Evolutionary conservation across 1,140 invertebrate genomes (phyloP).

Genomic region (Oncopodura yosiiana): DNA sequence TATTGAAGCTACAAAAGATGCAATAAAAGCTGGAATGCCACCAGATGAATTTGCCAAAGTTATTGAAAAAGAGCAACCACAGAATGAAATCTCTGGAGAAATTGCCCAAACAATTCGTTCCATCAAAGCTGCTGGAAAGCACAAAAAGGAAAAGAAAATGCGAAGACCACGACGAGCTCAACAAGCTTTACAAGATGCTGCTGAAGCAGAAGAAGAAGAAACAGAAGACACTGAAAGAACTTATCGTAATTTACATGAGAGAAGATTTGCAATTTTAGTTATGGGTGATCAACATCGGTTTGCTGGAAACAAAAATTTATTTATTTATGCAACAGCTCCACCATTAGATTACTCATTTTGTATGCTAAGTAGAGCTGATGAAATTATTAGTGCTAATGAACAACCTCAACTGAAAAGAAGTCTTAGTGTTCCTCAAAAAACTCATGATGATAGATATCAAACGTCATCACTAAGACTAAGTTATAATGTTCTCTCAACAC

Average conservation of each 20-base stretch:
- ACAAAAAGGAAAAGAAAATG: neutral
- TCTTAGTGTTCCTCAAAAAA: conserved; percentile 23
- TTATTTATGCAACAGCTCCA: conserved; percentile 22
- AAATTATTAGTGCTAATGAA: conserved; percentile 19
- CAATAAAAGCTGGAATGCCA: conserved; percentile 27
- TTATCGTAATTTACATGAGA: conserved; percentile 25
- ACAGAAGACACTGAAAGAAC: neutral
- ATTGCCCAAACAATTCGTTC: too few species aligned
- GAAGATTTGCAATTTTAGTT: conserved; percentile 27
- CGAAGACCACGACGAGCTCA: neutral
- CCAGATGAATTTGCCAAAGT: conserved; percentile 12
- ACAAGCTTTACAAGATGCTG: neutral
- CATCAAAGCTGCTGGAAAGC: neutral
- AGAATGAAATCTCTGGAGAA: too few species aligned
- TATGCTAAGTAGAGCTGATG: conserved; percentile 22
- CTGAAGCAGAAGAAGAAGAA: neutral
- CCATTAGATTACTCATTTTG: conserved; percentile 32
- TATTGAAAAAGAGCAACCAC: too few species aligned
- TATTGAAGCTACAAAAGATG: conserved; percentile 19
- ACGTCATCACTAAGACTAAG: conserved; percentile 29
- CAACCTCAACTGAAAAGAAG: conserved; percentile 17
- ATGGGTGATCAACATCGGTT: conserved; percentile 32
- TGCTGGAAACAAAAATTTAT: neutral
- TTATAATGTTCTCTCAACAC: conserved; percentile 25
- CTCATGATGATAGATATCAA: conserved; percentile 25